These are phyloP conservation scores for Heliconius erato DNA, from an alignment of 2,888 invertebrate genomes.

Conservation along the genomic window DNA sequence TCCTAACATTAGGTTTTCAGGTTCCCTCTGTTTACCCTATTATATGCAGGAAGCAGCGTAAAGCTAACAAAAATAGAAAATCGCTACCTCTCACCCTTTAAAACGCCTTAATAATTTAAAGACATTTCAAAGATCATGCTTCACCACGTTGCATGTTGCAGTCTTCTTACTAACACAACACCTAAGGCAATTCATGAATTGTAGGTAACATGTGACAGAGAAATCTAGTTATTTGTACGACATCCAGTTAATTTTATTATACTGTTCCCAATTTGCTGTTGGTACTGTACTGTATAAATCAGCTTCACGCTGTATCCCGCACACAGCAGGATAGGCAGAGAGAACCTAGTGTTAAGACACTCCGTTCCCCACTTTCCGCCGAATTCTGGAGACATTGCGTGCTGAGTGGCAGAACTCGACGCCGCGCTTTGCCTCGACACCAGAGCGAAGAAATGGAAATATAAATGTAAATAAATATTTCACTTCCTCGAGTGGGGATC, in stretches of 20 bases:
- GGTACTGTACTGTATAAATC: not conserved
- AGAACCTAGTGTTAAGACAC: too few relatives aligned
- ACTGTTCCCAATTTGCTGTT: not conserved
- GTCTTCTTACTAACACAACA: not conserved
- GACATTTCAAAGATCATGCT: constrained; percentile 2
- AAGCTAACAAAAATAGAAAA: not conserved
- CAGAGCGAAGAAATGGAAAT: too few relatives aligned
- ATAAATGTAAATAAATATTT: too few relatives aligned
- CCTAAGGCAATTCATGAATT: constrained; percentile 19
- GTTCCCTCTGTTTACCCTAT: too few relatives aligned
- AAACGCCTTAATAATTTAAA: not conserved
- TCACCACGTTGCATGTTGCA: constrained; percentile 5
- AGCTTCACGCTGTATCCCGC: too few relatives aligned
- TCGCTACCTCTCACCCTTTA: not conserved
- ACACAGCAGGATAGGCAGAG: too few relatives aligned
- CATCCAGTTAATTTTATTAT: not conserved
- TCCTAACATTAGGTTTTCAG: too few relatives aligned
- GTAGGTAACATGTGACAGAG: not conserved
- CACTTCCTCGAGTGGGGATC: too few relatives aligned
- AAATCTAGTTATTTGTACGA: not conserved
- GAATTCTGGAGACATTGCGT: too few relatives aligned
- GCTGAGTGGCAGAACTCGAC: too few relatives aligned
- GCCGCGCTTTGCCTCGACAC: too few relatives aligned
- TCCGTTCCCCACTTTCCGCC: too few relatives aligned
- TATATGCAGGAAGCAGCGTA: not conserved